A percentile compares a stretch with the other conserved stretches of the same genome.
phyloP scores from a whole-genome alignment of 2,888 invertebrate species.

The Drosophila conformis region DNA sequence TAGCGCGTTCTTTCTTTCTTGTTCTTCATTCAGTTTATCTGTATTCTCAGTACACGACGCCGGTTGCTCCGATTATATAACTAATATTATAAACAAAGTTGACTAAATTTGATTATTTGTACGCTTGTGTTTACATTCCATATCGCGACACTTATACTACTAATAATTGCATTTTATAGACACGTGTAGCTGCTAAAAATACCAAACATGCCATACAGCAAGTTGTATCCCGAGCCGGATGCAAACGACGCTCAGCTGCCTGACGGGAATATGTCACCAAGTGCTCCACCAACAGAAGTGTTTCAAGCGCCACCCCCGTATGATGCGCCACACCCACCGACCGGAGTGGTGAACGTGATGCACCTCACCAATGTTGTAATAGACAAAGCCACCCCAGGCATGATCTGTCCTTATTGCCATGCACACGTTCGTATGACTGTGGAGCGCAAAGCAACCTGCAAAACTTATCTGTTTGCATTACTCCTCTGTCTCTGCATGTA shows the following conservation, averaged over 20 bases:
- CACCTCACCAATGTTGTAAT: conserved; percentile 32
- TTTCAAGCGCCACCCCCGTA: not conserved
- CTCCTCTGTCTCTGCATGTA: conserved; percentile 53
- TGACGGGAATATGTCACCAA: not conserved
- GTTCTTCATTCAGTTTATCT: conserved; percentile 4
- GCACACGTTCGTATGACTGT: conserved; percentile 30
- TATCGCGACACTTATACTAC: not conserved
- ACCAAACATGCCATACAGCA: conserved; percentile 47
- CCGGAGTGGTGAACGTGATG: conserved; percentile 25
- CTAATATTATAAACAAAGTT: not conserved
- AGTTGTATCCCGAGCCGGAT: conserved; percentile 26
- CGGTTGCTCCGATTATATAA: not conserved
- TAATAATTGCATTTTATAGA: not conserved
- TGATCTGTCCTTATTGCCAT: conserved; percentile 54
- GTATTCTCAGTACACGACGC: not conserved
- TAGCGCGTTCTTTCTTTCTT: not conserved
- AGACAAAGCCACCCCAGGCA: conserved; percentile 28
- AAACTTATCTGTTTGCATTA: conserved; percentile 42
- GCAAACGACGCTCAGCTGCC: conserved; percentile 12
- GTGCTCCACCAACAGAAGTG: conserved; percentile 40
- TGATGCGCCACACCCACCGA: not conserved
- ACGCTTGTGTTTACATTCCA: not conserved
- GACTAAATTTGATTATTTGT: not conserved
- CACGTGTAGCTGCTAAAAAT: conserved; percentile 18
- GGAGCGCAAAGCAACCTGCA: conserved; percentile 56